phyloP scores from a whole-genome alignment of 2,888 invertebrate species.

The Macrophya annulata region DNA sequence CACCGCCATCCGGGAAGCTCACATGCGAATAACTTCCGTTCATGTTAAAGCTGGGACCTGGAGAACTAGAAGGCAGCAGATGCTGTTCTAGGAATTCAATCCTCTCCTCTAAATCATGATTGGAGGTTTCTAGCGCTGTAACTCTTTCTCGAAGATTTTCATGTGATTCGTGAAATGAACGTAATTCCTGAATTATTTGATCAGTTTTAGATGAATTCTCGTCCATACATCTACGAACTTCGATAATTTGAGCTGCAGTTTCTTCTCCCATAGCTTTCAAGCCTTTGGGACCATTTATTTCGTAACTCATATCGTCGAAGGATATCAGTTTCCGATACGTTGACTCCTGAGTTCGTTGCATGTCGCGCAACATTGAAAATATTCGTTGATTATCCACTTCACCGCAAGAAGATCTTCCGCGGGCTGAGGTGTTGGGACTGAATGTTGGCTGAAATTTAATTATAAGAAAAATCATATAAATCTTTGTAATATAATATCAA shows the following conservation, averaged over 20 bases:
- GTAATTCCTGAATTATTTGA: background rate
- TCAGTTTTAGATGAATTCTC: background rate
- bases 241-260: background rate
- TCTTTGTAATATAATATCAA: background rate
- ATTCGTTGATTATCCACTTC: background rate
- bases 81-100: background rate
- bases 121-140: background rate
- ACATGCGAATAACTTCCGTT: background rate
- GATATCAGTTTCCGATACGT: background rate
- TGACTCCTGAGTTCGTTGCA: slow-evolving; percentile 5
- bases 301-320: background rate
- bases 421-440: background rate
- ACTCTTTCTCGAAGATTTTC: background rate
- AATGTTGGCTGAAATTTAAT: slow-evolving; percentile 30
- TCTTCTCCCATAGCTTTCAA: background rate
- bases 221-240: background rate
- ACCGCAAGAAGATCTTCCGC: background rate
- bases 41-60: background rate
- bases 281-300: slow-evolving; percentile 1
- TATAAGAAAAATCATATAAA: background rate
- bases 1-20: background rate
- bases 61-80: background rate
- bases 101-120: background rate
- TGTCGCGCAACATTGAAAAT: background rate
- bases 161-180: background rate